phyloP scores from a whole-genome alignment of 1,140 invertebrate species.

The Spodoptera litura region DNA sequence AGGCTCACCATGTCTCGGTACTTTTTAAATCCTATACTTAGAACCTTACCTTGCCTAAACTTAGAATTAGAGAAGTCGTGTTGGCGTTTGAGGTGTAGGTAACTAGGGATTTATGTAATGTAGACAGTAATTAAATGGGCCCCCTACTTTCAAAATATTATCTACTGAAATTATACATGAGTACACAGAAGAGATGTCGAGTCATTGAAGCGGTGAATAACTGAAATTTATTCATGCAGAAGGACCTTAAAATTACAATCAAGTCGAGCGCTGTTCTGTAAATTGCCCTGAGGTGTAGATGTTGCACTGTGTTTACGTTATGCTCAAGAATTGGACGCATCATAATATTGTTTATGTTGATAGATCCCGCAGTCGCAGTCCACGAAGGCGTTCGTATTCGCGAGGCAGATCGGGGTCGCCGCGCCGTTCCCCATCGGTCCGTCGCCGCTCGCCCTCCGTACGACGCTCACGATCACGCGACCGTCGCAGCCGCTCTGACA shows the following conservation, averaged over 20 bases:
- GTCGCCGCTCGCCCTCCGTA: constrained; percentile 77
- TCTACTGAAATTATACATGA: constrained; percentile 6
- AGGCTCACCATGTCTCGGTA: constrained; percentile 83
- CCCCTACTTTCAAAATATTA: neutral
- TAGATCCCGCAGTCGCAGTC: constrained; percentile 81
- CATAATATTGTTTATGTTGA: constrained; percentile 37
- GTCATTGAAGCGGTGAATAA: constrained; percentile 17
- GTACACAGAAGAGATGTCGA: constrained; percentile 17
- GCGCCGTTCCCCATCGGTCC: constrained; percentile 76
- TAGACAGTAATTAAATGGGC: constrained; percentile 37
- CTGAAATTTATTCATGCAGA: neutral
- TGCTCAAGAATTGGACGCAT: neutral
- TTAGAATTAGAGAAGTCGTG: constrained; percentile 68
- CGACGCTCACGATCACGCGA: constrained; percentile 77
- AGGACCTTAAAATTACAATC: neutral
- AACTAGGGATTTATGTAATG: constrained; percentile 52
- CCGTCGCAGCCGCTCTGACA: constrained; percentile 79
- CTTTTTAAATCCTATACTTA: constrained; percentile 84
- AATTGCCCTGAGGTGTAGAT: constrained; percentile 40
- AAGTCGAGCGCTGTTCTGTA: constrained; percentile 7
- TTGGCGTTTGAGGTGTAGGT: constrained; percentile 58
- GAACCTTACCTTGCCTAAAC: constrained; percentile 80
- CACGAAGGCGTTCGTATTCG: constrained; percentile 77
- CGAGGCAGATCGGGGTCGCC: constrained; percentile 76
- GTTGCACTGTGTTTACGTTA: constrained; percentile 19